These are phyloP conservation scores for Emberiza fucata DNA, from an alignment of 2,113 vertebrate genomes.

Conservation along the genomic window DNA sequence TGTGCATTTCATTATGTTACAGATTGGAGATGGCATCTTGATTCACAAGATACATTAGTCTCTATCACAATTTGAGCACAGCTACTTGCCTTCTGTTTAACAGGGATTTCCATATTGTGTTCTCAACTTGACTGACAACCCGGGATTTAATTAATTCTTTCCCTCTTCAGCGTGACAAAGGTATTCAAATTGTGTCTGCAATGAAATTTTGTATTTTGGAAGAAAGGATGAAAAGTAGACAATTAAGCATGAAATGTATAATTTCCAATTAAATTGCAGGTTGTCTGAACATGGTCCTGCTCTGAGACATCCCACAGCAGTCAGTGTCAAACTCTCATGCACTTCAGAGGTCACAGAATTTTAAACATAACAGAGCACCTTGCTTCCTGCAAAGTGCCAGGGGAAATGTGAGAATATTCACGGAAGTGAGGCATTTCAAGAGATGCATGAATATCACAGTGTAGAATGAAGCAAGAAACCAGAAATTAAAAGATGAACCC, in stretches of 20 bases:
- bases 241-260: neutral
- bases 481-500: neutral
- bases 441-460: neutral
- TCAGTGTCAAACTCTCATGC: neutral
- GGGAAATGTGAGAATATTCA: neutral
- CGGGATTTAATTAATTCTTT: neutral
- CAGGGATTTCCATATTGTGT: slow-evolving; percentile 16
- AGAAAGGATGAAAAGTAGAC: neutral
- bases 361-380: neutral
- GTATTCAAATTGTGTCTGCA: neutral
- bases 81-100: neutral
- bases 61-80: neutral
- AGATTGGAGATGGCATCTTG: slow-evolving; percentile 44
- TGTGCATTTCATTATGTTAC: slow-evolving; percentile 6
- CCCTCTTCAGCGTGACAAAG: neutral
- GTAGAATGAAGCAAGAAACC: neutral
- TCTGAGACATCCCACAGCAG: neutral
- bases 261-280: neutral
- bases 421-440: neutral
- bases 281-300: neutral
- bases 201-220: neutral
- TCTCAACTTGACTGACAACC: slow-evolving; percentile 3
- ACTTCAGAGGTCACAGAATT: neutral
- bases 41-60: slow-evolving; percentile 20
- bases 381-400: neutral